These are phyloP conservation scores for Spatula clypeata DNA, from an alignment of 2,797 vertebrate species.

Conservation along the genomic window DNA sequence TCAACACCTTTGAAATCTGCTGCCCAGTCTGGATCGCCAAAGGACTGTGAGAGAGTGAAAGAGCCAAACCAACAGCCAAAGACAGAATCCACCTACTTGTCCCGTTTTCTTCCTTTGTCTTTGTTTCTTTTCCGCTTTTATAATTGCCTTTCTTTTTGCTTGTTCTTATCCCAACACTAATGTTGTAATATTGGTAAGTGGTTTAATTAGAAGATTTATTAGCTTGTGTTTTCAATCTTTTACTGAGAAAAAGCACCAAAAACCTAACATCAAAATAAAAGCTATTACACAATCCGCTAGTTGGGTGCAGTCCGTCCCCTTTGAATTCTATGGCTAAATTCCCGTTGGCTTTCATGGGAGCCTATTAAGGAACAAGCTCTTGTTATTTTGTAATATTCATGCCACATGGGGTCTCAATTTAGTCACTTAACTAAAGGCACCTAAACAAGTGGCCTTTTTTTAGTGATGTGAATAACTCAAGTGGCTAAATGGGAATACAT, in stretches of 20 bases:
- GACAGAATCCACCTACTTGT: conserved; percentile 34
- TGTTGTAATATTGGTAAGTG: conserved; percentile 58
- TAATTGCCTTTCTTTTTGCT: conserved; percentile 37
- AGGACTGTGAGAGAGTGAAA: conserved; percentile 16
- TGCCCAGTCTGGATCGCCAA: background rate
- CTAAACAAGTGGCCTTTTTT: conserved; percentile 14
- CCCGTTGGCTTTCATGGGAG: conserved; percentile 8
- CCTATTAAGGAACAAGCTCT: conserved; percentile 6
- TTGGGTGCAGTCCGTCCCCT: conserved; percentile 19
- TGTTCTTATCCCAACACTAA: conserved; percentile 34
- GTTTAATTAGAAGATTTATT: conserved; percentile 58
- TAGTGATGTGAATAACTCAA: background rate
- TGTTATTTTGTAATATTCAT: conserved; percentile 41
- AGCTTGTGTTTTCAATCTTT: conserved; percentile 57
- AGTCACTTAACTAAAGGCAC: conserved; percentile 38
- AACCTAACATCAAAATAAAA: conserved; percentile 54
- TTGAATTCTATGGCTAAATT: conserved; percentile 59
- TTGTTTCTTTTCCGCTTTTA: conserved; percentile 56
- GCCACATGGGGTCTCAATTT: conserved; percentile 39
- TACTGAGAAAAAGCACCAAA: conserved; percentile 37
- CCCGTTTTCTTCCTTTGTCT: conserved; percentile 33
- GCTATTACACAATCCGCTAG: conserved; percentile 50
- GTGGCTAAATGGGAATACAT: background rate
- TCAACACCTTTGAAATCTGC: conserved; percentile 57
- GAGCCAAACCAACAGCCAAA: conserved; percentile 44